Evolutionary conservation across 2,113 vertebrate genomes (phyloP), one percentile per base, ranked within the genome.

Genomic region (Hydrolagus affinis): DNA sequence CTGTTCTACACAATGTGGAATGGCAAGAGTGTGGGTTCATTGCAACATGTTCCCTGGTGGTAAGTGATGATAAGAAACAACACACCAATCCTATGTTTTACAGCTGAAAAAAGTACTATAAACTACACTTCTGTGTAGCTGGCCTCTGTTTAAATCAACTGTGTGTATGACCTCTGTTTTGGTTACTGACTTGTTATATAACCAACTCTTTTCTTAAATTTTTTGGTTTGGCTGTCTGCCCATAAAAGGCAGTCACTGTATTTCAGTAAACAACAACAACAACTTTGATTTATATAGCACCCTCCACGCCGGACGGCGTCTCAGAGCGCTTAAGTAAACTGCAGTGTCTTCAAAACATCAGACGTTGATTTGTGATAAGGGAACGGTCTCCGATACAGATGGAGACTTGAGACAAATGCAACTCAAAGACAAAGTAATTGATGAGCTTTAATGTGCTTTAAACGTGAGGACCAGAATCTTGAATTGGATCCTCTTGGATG

Each of bases 1-100:
- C 12, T 68, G 6, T 30, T 11, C 60, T 66, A 25, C 60, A 30
- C 15, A 28, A 19, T 66, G 28, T 68, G 78, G 60, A 28, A 83
- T 30, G 78, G 0, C 9, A 66, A 62, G 62, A 66, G 60, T 11
- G 19, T 28, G 25, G 62, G 28, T 68, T 80, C 23, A 64, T 21
- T 80, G 4, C 15, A 11, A 28, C 32, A 30, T 32, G 78, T 28
- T 83, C 25, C 25, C 2, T 83, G 23, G 25, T 83, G 78, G 78
- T 83, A 83, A 83, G 78, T 83, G 78, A 64, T 66, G 28, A n/a
- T n/a, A n/a, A 32, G 78, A 9, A 83, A 21, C 14, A 9, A 2
- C 17, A 64, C 21, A 32, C 30, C 11, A 19, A 30, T 15, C 62
- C 17, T 30, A 3, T 19, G 6, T 8, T 32, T 83, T 83, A 83